Conservation (phyloP, 2,888 invertebrate genomes). For the Hemicrepidius hirtus region DNA sequence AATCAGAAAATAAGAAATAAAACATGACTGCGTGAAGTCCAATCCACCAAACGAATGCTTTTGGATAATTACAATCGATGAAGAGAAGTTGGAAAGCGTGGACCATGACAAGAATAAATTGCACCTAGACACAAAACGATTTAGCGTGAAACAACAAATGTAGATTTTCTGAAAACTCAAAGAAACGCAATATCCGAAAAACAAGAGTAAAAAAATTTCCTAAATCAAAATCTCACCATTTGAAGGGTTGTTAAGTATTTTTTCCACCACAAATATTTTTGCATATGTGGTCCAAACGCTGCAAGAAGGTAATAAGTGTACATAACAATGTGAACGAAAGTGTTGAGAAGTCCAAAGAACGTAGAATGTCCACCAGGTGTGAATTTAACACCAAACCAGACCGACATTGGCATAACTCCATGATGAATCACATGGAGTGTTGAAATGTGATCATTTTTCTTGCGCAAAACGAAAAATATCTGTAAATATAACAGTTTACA, state of each 20-base stretch:
- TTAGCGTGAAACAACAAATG: not conserved
- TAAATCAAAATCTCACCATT: slow-evolving; percentile 78
- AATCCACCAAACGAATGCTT: slow-evolving; percentile 93
- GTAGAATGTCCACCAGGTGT: slow-evolving; percentile 90
- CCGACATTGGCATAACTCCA: slow-evolving; percentile 97
- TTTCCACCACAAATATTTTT: slow-evolving; percentile 97
- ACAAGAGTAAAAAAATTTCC: no score
- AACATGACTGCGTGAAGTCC: slow-evolving; percentile 94
- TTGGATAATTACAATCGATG: slow-evolving; percentile 92
- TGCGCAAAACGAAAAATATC: slow-evolving; percentile 94
- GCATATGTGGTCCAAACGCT: slow-evolving; percentile 90
- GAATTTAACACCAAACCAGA: slow-evolving; percentile 81
- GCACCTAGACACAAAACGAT: slow-evolving; percentile 74
- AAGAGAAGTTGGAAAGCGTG: slow-evolving; percentile 94
- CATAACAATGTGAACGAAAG: slow-evolving; percentile 96
- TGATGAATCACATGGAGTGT: slow-evolving; percentile 97
- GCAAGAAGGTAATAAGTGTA: slow-evolving; percentile 94
- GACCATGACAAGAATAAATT: slow-evolving; percentile 90
- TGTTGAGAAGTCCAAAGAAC: slow-evolving; percentile 95
- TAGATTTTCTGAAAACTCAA: no score
- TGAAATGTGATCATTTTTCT: slow-evolving; percentile 95
- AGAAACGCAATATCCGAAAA: no score
- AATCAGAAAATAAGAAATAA: slow-evolving; percentile 93
- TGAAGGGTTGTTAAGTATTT: slow-evolving; percentile 93
- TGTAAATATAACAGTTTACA: slow-evolving; percentile 61